Conservation (phyloP, 1,140 invertebrate genomes). For the Drosophila lini region DNA sequence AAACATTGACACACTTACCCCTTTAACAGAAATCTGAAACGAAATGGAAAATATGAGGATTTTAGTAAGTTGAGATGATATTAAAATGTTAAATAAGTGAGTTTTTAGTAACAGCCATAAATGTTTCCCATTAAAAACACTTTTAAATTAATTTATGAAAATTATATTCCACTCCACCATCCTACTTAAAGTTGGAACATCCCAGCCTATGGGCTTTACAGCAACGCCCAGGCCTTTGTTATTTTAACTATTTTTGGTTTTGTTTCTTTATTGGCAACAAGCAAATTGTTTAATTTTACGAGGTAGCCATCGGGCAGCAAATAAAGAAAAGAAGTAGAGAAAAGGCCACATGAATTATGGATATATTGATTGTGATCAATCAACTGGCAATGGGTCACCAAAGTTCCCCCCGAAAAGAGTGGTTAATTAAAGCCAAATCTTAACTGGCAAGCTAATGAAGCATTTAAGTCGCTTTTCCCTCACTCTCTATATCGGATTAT, state of each 20-base stretch:
- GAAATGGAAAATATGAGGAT: neutral
- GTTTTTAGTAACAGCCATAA: neutral
- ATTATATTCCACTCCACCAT: neutral
- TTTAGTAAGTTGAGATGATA: neutral
- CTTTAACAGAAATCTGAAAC: conserved; percentile 1
- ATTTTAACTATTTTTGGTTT: conserved; percentile 7
- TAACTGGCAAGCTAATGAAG: conserved; percentile 52
- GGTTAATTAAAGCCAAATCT: conserved; percentile 44
- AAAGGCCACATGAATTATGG: conserved; percentile 57
- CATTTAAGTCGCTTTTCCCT: conserved; percentile 7
- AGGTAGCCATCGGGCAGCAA: conserved; percentile 22
- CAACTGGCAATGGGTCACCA: conserved; percentile 45
- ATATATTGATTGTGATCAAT: conserved; percentile 59
- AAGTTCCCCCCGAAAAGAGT: conserved; percentile 15
- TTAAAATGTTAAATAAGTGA: neutral
- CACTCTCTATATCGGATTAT: neutral
- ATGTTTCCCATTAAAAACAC: conserved; percentile 9
- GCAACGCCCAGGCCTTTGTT: conserved; percentile 14
- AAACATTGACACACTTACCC: neutral
- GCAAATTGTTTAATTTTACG: conserved; percentile 51
- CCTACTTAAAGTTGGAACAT: conserved; percentile 2
- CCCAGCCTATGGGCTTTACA: conserved; percentile 5
- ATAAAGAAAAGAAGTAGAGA: conserved; percentile 3
- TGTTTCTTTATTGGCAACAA: conserved; percentile 24
- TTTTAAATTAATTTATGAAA: conserved; percentile 21